These are phyloP conservation scores for western clawed frog (Xenopus tropicalis) DNA, from an alignment of 2,113 vertebrate species.

Conservation along the genomic window UCB_Xtro_10.0 CM004450.2:5930001-5930500, in stretches of 20 bases:
- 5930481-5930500: conserved; percentile 9
- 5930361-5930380: conserved; percentile 16
- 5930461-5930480: neutral
- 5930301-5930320: conserved; percentile 35
- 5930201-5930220: conserved; percentile 31
- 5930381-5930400: conserved; percentile 10
- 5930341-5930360: conserved; percentile 15
- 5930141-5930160: no score
- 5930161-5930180: no score
- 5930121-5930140: no score
- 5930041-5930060: no score
- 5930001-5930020: no score
- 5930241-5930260: conserved; percentile 27
- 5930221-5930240: conserved; percentile 26
- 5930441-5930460: neutral
- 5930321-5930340: conserved; percentile 24
- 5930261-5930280: conserved; percentile 33
- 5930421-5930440: neutral
- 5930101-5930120: no score
- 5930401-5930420: no score
- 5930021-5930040: no score
- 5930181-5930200: no score
- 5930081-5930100: no score
- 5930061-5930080: no score
- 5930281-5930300: conserved; percentile 26